phyloP scores from a whole-genome alignment of 2,113 vertebrate species.

The Herpetotheres cachinnans region DNA sequence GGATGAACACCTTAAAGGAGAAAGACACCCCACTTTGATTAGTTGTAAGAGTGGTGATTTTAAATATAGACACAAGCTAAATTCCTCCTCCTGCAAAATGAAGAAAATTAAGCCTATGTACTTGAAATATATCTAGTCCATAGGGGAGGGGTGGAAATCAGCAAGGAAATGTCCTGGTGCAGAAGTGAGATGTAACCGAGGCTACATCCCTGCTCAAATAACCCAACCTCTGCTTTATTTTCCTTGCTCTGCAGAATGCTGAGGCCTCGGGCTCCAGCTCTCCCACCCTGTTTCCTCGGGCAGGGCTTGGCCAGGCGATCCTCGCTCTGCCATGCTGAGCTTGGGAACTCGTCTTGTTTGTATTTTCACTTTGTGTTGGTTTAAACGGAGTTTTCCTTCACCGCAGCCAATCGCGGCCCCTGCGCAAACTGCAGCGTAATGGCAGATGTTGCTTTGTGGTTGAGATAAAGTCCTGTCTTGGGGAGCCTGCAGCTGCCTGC shows the following conservation, averaged over 20 bases:
- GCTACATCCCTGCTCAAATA: not conserved
- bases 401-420: not conserved
- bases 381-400: not conserved
- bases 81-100: not conserved
- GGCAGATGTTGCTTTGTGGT: constrained; percentile 21
- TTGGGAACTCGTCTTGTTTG: not conserved
- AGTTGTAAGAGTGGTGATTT: not conserved
- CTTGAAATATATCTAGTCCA: not conserved
- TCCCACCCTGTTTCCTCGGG: not conserved
- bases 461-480: not conserved
- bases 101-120: not conserved
- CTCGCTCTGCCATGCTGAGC: not conserved
- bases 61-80: not conserved
- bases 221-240: rapidly evolving
- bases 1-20: not conserved
- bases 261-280: not conserved
- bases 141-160: rapidly evolving
- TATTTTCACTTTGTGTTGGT: not conserved
- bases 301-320: not conserved
- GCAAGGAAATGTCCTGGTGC: not conserved
- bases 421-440: not conserved
- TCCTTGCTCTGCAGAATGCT: rapidly evolving
- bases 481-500: not conserved
- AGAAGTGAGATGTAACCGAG: not conserved
- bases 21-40: not conserved